Conservation (phyloP, 2,113 vertebrate species). For the Erpornis zantholeuca region DNA sequence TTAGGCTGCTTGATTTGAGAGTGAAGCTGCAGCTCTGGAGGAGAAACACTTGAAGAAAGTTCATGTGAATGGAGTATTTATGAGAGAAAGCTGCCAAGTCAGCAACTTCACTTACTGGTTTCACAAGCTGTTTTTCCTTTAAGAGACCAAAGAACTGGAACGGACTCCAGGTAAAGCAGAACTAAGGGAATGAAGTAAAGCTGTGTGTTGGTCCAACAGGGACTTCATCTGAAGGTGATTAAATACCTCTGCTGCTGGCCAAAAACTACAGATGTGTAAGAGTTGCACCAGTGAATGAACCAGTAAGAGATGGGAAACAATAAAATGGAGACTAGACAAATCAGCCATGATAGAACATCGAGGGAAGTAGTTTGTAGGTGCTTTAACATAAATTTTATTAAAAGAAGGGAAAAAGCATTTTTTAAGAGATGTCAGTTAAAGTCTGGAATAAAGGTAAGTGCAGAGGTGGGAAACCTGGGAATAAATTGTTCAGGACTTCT, state of each 20-base stretch:
- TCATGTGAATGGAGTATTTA: background rate
- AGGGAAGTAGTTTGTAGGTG: background rate
- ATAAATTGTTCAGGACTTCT: background rate
- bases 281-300: fast-evolving
- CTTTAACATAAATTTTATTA: background rate
- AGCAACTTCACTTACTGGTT: background rate
- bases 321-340: background rate
- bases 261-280: background rate
- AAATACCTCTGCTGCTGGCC: background rate
- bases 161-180: background rate
- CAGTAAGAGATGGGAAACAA: background rate
- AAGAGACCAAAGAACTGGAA: background rate
- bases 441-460: background rate
- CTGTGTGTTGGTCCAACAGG: background rate
- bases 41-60: background rate
- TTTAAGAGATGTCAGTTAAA: background rate
- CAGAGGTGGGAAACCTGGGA: background rate
- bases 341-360: background rate
- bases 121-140: background rate
- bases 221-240: background rate
- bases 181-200: background rate
- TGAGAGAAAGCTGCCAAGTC: background rate
- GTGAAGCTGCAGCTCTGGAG: background rate
- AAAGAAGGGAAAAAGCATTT: background rate
- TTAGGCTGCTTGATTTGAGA: background rate